A percentile compares a stretch with the other conserved stretches of the same genome.
phyloP scores from a whole-genome alignment of 2,797 vertebrate genomes.

The Coccyzus lansbergi region DNA sequence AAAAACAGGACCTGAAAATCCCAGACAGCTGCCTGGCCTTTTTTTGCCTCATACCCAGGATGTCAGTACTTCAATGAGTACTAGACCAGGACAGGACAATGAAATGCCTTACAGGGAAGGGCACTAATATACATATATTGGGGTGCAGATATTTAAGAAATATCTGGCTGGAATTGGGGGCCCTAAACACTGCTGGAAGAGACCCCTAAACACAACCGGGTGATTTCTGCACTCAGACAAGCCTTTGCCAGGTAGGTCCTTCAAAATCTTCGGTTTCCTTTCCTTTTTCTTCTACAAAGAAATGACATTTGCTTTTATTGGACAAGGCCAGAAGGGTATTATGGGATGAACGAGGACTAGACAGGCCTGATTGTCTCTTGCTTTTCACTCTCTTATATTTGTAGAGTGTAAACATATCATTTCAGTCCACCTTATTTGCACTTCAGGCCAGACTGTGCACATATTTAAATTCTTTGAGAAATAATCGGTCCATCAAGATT shows the following conservation, averaged over 20 bases:
- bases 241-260: background rate
- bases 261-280: background rate
- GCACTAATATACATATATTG: background rate
- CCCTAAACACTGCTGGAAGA: background rate
- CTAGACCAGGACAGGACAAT: background rate
- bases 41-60: background rate
- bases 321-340: background rate
- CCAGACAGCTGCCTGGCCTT: accelerated
- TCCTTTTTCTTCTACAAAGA: background rate
- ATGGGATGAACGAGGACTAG: background rate
- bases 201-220: background rate
- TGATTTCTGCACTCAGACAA: background rate
- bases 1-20: background rate
- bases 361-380: background rate
- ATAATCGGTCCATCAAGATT: background rate
- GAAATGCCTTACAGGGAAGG: background rate
- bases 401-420: background rate
- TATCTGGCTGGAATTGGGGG: background rate
- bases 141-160: background rate
- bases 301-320: background rate
- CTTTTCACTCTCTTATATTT: background rate
- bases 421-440: background rate
- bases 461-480: background rate
- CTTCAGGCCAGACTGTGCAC: background rate
- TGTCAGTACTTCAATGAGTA: background rate